A percentile compares a stretch with the other conserved stretches of the same genome.
phyloP scores from a whole-genome alignment of 1,140 invertebrate genomes.

The Agrypnia vestita region DNA sequence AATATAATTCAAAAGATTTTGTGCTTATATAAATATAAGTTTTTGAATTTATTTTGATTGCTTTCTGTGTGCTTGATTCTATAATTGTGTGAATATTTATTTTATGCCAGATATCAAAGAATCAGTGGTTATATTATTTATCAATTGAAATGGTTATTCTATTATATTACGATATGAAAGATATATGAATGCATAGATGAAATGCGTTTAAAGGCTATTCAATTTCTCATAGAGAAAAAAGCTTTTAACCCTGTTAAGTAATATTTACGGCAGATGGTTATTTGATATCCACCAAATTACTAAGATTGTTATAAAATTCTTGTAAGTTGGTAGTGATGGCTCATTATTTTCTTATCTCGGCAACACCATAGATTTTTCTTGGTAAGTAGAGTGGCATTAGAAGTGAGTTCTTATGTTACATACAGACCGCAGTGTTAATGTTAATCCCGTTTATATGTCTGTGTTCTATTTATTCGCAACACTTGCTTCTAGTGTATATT shows the following conservation, averaged over 20 bases:
- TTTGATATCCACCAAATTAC: slow-evolving; percentile 33
- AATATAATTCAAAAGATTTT: neutral
- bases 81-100: slow-evolving; percentile 34
- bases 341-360: neutral
- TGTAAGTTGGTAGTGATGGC: neutral
- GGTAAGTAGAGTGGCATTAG: neutral
- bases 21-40: slow-evolving; percentile 5
- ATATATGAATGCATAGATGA: neutral
- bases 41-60: slow-evolving; percentile 5
- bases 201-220: slow-evolving; percentile 12
- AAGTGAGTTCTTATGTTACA: slow-evolving; percentile 3
- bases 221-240: slow-evolving; percentile 34
- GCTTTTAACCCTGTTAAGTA: slow-evolving; percentile 35
- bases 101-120: neutral
- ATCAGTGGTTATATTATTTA: too few relatives aligned
- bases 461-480: slow-evolving; percentile 28
- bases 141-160: too few relatives aligned
- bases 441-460: slow-evolving; percentile 13
- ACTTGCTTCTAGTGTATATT: slow-evolving; percentile 40
- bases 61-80: slow-evolving; percentile 33
- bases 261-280: slow-evolving; percentile 36
- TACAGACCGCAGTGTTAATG: slow-evolving; percentile 18
- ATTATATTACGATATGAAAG: slow-evolving; percentile 10
- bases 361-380: neutral
- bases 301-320: slow-evolving; percentile 1